Conservation (phyloP, 2,113 vertebrate species). For the Peromyscus polionotus region DNA sequence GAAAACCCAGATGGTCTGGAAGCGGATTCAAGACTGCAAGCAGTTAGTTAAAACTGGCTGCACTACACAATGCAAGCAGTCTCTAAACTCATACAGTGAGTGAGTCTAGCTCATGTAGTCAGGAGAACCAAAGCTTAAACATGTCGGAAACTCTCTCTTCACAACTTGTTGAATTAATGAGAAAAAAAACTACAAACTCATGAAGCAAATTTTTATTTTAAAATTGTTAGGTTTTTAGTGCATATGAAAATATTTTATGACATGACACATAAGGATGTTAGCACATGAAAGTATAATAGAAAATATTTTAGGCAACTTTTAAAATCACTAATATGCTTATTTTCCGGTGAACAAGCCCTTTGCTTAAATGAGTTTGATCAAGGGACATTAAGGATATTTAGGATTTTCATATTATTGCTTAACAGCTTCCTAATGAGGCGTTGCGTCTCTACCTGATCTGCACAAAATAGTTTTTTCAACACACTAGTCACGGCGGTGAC, state of each 20-base stretch:
- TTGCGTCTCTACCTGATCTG: conserved; percentile 39
- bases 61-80: background rate
- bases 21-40: background rate
- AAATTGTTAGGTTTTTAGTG: conserved; percentile 46
- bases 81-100: conserved; percentile 22
- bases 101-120: background rate
- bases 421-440: conserved; percentile 70
- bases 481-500: conserved; percentile 37
- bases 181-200: conserved; percentile 60
- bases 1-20: background rate
- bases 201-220: conserved; percentile 80
- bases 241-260: conserved; percentile 48
- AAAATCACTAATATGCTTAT: conserved; percentile 41
- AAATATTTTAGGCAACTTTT: conserved; percentile 51
- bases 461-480: conserved; percentile 77
- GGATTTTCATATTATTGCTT: conserved; percentile 77
- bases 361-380: conserved; percentile 32
- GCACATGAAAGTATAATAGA: conserved; percentile 42
- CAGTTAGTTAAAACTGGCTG: conserved; percentile 48
- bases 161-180: conserved; percentile 54
- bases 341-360: conserved; percentile 15
- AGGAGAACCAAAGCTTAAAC: conserved; percentile 36
- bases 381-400: conserved; percentile 66
- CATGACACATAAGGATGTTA: conserved; percentile 26
- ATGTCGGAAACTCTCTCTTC: conserved; percentile 39